Percentiles rank a stretch among this genome's conserved stretches.
Conservation (phyloP, 2,113 vertebrate species). For the Embiotoca jacksoni region DNA sequence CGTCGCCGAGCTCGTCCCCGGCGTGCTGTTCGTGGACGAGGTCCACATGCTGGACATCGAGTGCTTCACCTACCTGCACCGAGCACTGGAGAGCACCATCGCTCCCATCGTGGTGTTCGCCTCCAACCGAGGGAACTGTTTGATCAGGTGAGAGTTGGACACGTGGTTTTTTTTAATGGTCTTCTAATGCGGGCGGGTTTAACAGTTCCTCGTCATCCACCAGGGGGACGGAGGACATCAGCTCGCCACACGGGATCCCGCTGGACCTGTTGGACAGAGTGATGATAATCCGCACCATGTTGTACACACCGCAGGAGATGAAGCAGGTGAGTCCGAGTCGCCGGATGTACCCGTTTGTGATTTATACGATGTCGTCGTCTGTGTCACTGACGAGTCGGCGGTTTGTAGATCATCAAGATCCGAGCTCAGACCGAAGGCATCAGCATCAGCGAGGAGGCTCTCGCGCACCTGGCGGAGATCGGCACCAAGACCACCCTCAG, state of each 20-base stretch:
- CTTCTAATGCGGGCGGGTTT: background rate
- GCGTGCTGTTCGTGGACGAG: conserved; percentile 96
- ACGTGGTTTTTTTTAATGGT: background rate
- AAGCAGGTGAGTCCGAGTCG: conserved; percentile 88
- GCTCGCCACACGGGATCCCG: conserved; percentile 96
- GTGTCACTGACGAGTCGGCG: background rate
- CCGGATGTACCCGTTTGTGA: background rate
- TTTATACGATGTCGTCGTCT: background rate
- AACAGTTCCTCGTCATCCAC: conserved; percentile 15
- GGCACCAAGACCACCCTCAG: conserved; percentile 97
- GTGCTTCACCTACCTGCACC: conserved; percentile 98
- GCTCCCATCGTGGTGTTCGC: conserved; percentile 98
- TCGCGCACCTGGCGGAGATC: conserved; percentile 94
- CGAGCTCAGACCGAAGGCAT: conserved; percentile 96
- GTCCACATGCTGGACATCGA: conserved; percentile 99
- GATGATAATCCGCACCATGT: conserved; percentile 98
- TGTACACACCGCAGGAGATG: conserved; percentile 97
- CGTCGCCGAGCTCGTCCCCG: conserved; percentile 95
- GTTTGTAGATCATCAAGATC: conserved; percentile 95
- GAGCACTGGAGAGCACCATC: conserved; percentile 95
- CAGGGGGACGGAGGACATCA: conserved; percentile 95
- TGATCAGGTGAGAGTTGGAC: conserved; percentile 87
- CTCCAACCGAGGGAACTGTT: conserved; percentile 96
- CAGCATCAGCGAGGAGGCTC: conserved; percentile 93
- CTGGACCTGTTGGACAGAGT: conserved; percentile 95